phyloP scores from a whole-genome alignment of 2,113 vertebrate species.

The Panthera uncia region DNA sequence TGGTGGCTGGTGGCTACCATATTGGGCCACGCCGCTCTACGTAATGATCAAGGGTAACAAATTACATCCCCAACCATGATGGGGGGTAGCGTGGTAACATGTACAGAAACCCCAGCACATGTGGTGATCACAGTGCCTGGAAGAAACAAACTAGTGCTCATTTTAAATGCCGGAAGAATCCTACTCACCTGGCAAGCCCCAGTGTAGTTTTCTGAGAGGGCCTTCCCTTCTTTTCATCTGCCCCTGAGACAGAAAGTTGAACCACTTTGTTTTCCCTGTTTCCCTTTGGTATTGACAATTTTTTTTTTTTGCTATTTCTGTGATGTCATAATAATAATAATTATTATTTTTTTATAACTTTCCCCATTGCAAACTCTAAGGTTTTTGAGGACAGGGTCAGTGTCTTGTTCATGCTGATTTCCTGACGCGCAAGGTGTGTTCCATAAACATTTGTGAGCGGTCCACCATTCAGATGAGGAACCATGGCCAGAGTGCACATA shows the following conservation, averaged over 20 bases:
- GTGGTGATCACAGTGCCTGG: not conserved
- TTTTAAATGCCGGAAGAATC: not conserved
- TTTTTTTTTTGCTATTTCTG: not conserved
- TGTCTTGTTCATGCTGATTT: not conserved
- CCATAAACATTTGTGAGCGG: not conserved
- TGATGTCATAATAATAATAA: not conserved
- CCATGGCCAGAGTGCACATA: too few relatives aligned
- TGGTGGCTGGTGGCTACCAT: not conserved
- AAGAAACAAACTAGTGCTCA: not conserved
- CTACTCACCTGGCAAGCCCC: not conserved
- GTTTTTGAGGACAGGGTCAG: not conserved
- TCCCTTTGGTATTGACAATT: not conserved
- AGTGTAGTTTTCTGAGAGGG: not conserved
- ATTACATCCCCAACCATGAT: too few relatives aligned
- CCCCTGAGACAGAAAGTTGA: not conserved
- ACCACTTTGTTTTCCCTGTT: not conserved
- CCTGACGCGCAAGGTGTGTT: not conserved
- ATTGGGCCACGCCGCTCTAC: not conserved
- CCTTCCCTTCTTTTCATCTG: not conserved
- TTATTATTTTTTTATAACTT: not conserved
- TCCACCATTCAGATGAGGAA: not conserved
- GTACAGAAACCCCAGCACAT: not conserved
- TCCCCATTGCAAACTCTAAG: not conserved
- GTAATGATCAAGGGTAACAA: not conserved
- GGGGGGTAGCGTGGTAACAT: too few relatives aligned